These are phyloP conservation scores for Gobiocypris rarus DNA, from an alignment of 2,113 vertebrate species.

Conservation along the genomic window DNA sequence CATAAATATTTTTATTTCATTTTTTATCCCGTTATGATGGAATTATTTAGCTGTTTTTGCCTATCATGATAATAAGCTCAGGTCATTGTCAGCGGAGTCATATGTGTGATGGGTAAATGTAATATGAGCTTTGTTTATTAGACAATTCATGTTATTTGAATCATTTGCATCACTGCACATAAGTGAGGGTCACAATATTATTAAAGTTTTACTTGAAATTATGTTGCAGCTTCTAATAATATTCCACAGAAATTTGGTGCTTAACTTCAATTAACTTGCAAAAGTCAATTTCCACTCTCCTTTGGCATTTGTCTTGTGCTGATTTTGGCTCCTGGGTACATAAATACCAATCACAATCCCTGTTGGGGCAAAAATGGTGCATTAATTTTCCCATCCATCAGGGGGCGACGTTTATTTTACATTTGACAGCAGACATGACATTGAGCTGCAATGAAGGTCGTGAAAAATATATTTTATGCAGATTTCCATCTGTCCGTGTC, in stretches of 20 bases:
- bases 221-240: no score
- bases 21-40: not conserved
- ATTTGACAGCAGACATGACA: conserved; percentile 33
- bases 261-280: not conserved
- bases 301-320: not conserved
- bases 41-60: not conserved
- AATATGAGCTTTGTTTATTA: not conserved
- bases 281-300: not conserved
- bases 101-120: not conserved
- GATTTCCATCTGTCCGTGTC: conserved; percentile 6
- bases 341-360: not conserved
- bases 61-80: no score
- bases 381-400: conserved; percentile 59
- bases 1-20: not conserved
- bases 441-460: conserved; percentile 28
- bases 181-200: not conserved
- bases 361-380: conserved; percentile 52
- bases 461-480: conserved; percentile 33
- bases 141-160: not conserved
- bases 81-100: not conserved
- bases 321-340: not conserved
- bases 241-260: no score
- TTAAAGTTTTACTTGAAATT: no score
- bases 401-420: conserved; percentile 61
- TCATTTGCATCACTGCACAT: not conserved